Percentiles rank a stretch among this genome's conserved stretches.
Conservation (phyloP, 2,888 invertebrate genomes). For the Andrena bucephala region DNA sequence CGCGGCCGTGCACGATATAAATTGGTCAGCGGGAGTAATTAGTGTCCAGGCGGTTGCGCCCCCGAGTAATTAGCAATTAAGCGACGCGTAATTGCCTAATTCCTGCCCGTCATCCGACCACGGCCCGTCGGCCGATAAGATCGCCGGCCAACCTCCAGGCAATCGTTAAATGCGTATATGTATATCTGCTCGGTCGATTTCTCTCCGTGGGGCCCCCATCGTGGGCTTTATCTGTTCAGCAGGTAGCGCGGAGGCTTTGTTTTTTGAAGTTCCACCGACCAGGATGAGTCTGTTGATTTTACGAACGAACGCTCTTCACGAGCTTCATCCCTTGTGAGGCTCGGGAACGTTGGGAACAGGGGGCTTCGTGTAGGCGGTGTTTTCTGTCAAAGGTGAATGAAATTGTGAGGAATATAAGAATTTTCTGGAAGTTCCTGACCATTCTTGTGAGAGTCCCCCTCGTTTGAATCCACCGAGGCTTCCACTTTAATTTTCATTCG, state of each 20-base stretch:
- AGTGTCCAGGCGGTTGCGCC: constrained; percentile 52
- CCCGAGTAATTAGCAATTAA: constrained; percentile 76
- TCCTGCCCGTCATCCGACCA: constrained; percentile 73
- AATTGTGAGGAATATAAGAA: not conserved
- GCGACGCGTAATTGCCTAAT: constrained; percentile 76
- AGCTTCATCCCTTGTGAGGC: not conserved
- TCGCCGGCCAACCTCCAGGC: constrained; percentile 59
- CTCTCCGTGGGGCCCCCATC: constrained; percentile 41
- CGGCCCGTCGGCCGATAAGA: constrained; percentile 72
- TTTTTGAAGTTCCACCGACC: constrained; percentile 43
- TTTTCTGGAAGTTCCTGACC: too few species aligned
- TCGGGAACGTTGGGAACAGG: not conserved
- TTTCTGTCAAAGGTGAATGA: not conserved
- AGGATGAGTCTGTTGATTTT: constrained; percentile 43
- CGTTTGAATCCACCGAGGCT: too few species aligned
- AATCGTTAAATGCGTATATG: constrained; percentile 58
- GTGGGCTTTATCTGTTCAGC: constrained; percentile 56
- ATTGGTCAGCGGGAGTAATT: constrained; percentile 67
- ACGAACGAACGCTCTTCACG: constrained; percentile 6
- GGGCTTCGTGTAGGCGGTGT: not conserved
- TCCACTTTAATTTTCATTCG: too few species aligned
- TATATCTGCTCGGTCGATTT: constrained; percentile 56
- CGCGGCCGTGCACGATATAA: constrained; percentile 55
- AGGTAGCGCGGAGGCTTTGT: constrained; percentile 63
- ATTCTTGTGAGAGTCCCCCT: too few species aligned